Base-by-base conservation (phyloP, 2,113 vertebrate species). In the Microcebus murinus region DNA sequence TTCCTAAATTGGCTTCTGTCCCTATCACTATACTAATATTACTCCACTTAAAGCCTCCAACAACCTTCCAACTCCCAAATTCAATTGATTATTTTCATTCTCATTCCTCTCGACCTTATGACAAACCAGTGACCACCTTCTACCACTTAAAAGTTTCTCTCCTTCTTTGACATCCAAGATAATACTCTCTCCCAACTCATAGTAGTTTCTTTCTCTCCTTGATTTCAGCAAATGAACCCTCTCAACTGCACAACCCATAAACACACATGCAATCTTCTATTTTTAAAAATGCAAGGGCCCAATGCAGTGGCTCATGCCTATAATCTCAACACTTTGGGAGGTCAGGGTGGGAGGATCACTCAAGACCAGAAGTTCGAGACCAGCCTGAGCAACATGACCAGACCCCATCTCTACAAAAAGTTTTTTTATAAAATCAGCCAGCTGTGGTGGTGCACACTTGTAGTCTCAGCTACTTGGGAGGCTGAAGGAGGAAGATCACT, bases 81-180 rank as follows among this genome's bases (percentile, higher is more conserved):
- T 71, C 61, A 92, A 71, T 61, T 59, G 25, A 85, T 77, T 61
- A 61, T 68, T 84, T 94, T 70, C 63, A 88, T 84, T 80, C 63
- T 67, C 36, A 84, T 3, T 77, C 17, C 20, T 86, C 52, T 31
- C 45, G 10, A 68, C 27, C 11, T 42, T 70, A 18, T 15, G 5
- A 86, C 15, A 63, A 83, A 48, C 11, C 48, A 94, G 86, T 59
- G 63, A 93, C 13, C 15, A 79, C 25, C 27, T 67, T 76, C 50
- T 90, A 23, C 36, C 6, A 68, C 21, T 42, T 76, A 81, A 29
- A 77, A 88, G 31, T 27, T 36, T 39, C 52, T 63, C 59, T 90
- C 39, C 52, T 45, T 90, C 91, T 68, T 86, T 17, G 23, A 36
- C 61, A 31, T 18, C 29, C 70, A 70, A 12, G 29, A 52, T 17